Evolutionary conservation across 2,888 invertebrate species (phyloP), one percentile per base, ranked within the genome.

Genomic region (Drosophila austrosaltans): DNA sequence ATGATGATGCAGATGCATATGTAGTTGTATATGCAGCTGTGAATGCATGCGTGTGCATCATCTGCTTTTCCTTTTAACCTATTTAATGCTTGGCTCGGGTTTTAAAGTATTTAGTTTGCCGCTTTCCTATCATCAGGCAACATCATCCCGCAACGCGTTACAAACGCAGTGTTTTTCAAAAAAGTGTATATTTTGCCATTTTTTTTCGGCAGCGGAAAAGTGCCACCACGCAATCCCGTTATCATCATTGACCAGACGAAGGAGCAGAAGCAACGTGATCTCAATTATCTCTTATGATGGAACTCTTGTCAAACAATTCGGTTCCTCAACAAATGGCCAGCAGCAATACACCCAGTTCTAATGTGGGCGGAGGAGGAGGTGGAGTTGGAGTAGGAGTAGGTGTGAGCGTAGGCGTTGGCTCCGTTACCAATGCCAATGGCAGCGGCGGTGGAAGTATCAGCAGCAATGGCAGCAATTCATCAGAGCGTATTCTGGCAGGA

Each of bases 241-340:
- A 25, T 48, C 48, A 48, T 48, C 25, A 48, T 48, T 48, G 48
- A 48, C 25, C 48, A 48, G 30, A 82, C 67, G 74, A 69, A 69
- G 68, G 58, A 68, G 65, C 64, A 60, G 39, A 67, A 68, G 78
- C 69, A 82, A 77, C 72, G 85, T 85, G 85, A 89, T 89, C 85
- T 85, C 85, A 89, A 61, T 66, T 65, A 48, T 48, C 59, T 81
- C 81, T 86, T 86, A 88, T 89, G 84, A 91, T 90, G 90, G 90
- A 91, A 87, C 89, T 86, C 69, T 85, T 87, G 83, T 89, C 90
- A 77, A 89, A 91, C 82, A 91, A 89, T 77, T 78, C 87, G 68
- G 79, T 87, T 87, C 80, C 85, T 57, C 89, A 81, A 82, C 79
- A 89, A 84, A 90, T 89, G 86, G 78, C 88, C 65, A 77, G 74